Conservation (phyloP, 2,888 invertebrate species). For the Cyaniris semiargus region DNA sequence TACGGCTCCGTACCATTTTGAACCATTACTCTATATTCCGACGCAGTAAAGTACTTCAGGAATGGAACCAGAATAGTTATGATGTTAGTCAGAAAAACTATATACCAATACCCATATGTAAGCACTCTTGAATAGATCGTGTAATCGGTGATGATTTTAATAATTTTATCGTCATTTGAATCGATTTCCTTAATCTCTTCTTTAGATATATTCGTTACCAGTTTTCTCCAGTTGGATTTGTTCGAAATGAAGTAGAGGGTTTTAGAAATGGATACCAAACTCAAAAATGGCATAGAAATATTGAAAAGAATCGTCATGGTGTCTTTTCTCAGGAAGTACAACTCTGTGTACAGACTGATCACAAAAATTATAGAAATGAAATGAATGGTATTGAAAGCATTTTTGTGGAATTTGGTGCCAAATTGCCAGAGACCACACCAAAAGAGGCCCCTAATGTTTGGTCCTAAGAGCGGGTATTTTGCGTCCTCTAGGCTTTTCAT, state of each 20-base stretch:
- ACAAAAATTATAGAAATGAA: slow-evolving; percentile 48
- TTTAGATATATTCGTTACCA: slow-evolving; percentile 48
- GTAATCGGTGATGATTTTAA: slow-evolving; percentile 49
- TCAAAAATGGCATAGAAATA: slow-evolving; percentile 51
- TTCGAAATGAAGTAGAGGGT: slow-evolving; percentile 47
- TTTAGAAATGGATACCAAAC: slow-evolving; percentile 51
- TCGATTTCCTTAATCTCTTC: slow-evolving; percentile 51
- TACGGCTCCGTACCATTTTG: slow-evolving; percentile 50
- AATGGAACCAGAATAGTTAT: slow-evolving; percentile 51
- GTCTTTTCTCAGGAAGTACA: slow-evolving; percentile 53
- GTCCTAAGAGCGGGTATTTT: slow-evolving; percentile 55
- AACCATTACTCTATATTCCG: slow-evolving; percentile 50
- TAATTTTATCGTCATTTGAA: slow-evolving; percentile 41
- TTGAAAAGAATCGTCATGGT: slow-evolving; percentile 51
- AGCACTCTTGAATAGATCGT: slow-evolving; percentile 54
- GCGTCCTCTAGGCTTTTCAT: slow-evolving; percentile 1
- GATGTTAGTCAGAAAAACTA: slow-evolving; percentile 51
- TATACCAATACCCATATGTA: slow-evolving; percentile 55
- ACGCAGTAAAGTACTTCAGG: slow-evolving; percentile 49
- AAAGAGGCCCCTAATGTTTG: slow-evolving; percentile 57
- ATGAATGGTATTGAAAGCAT: slow-evolving; percentile 49
- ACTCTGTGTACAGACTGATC: slow-evolving; percentile 49
- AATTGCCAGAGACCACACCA: slow-evolving; percentile 57
- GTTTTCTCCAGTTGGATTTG: slow-evolving; percentile 47
- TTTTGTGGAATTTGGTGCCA: slow-evolving; percentile 47